Evolutionary conservation across 2,797 vertebrate species (phyloP).

Genomic region (Helicolenus hilgendorfi): DNA sequence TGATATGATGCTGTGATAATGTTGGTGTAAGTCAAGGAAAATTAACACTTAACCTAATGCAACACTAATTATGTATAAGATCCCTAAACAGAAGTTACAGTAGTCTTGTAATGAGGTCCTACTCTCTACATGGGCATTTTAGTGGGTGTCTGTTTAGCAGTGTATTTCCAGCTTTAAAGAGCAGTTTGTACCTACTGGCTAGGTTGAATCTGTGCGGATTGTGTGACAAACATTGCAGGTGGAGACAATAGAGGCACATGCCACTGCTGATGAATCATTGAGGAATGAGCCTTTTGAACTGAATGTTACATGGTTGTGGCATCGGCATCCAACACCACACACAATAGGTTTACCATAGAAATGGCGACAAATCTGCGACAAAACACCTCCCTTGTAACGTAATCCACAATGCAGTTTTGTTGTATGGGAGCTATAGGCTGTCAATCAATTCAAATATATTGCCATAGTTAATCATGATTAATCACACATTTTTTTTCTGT

Average conservation of each 20-base stretch:
- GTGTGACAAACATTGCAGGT: neutral
- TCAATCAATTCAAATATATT: too few relatives aligned
- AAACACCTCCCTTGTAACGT: too few relatives aligned
- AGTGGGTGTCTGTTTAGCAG: neutral
- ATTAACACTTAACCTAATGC: neutral
- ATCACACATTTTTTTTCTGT: too few relatives aligned
- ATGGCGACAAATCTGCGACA: neutral
- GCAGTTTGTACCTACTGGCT: neutral
- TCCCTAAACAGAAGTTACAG: neutral
- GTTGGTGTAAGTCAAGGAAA: neutral
- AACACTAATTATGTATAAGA: neutral
- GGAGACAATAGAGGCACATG: neutral
- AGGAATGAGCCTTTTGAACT: neutral
- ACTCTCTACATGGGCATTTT: neutral
- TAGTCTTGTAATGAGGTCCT: neutral
- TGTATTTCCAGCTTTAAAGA: neutral
- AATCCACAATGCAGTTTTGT: too few relatives aligned
- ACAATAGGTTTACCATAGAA: neutral
- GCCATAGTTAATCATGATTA: too few relatives aligned
- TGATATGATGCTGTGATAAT: neutral
- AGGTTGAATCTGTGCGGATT: neutral
- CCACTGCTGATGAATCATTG: neutral
- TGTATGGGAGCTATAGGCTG: too few relatives aligned
- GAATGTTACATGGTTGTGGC: neutral
- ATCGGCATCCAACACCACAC: neutral